A percentile compares a stretch with the other conserved stretches of the same genome.
phyloP scores from a whole-genome alignment of 1,140 invertebrate species.

The Cherax quadricarinatus region DNA sequence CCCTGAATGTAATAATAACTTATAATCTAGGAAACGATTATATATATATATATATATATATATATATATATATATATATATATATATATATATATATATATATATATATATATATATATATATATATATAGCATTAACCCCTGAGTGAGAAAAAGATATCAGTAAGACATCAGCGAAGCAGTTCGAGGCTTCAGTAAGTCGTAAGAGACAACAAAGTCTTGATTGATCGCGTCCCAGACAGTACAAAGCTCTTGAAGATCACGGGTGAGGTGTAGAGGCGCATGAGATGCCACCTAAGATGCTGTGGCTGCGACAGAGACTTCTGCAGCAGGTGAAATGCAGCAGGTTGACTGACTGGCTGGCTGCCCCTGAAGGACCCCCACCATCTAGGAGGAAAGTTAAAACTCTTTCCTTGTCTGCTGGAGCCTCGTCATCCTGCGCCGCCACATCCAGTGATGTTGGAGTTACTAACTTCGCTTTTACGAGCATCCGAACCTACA shows the following conservation, averaged over 20 bases:
- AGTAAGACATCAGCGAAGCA: neutral
- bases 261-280: neutral
- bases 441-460: slow-evolving; percentile 49
- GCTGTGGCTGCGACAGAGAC: neutral
- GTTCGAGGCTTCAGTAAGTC: neutral
- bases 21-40: too few relatives aligned
- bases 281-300: neutral
- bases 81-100: too few relatives aligned
- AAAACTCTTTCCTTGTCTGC: slow-evolving; percentile 64
- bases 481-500: neutral
- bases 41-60: too few relatives aligned
- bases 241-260: neutral
- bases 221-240: neutral
- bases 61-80: too few relatives aligned
- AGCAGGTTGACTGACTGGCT: neutral
- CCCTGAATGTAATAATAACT: too few relatives aligned
- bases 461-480: slow-evolving; percentile 36
- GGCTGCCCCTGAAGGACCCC: slow-evolving; percentile 31
- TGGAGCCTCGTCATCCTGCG: slow-evolving; percentile 38
- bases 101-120: too few relatives aligned
- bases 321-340: neutral
- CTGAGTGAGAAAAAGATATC: neutral
- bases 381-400: slow-evolving; percentile 51
- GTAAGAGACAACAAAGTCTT: neutral
- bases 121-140: too few relatives aligned